Evolutionary conservation across 2,797 vertebrate genomes (phyloP), one percentile per base, ranked within the genome.

Genomic region (Ptychobarbus kaznakovi): DNA sequence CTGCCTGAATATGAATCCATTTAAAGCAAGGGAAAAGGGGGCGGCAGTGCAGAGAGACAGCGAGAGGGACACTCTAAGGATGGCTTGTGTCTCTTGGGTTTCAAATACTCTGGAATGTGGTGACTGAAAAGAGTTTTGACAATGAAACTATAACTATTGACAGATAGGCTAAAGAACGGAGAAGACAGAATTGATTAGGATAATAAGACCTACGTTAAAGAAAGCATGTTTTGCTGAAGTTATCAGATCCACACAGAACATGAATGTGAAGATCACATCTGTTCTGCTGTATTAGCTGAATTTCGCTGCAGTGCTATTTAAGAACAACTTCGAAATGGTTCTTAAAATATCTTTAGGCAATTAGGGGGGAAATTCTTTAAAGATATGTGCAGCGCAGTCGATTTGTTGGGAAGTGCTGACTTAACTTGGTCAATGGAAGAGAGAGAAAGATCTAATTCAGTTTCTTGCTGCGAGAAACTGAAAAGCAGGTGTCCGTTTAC

Each of bases 1-100:
- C 90, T 90, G 92, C 90, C 88, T 94, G 96, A 95, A 96, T 96
- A 96, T 96, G 96, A 93, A 95, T 93, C 92, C 91, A 94, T 93
- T 92, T 93, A 89, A 90, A 66, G 86, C 93, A 92, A 92, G 94
- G 91, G 88, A 85, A 88, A 91, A 91, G 88, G 56, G 87, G 91
- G 89, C 88, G 86, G 87, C 88, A 80, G 88, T 85, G 90, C 81
- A 81, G 87, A 65, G 72, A 87, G 87, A 81, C 83, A 86, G 86
- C 42, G 65, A 66, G 83, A 86, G 81, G 80, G 86, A 58, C 61
- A 73, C 73, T 80, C 73, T 76, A 70, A 78, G 86, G 83, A 86
- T 86, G 81, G 85, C 83, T 88, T 84, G 88, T 86, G 87, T 88
- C 87, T 89, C 79, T 89, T 87, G 81, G 86, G 73, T 88, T 84